These are phyloP conservation scores for Colinus virginianus DNA, from an alignment of 2,113 vertebrate genomes.

Conservation along the genomic window DNA sequence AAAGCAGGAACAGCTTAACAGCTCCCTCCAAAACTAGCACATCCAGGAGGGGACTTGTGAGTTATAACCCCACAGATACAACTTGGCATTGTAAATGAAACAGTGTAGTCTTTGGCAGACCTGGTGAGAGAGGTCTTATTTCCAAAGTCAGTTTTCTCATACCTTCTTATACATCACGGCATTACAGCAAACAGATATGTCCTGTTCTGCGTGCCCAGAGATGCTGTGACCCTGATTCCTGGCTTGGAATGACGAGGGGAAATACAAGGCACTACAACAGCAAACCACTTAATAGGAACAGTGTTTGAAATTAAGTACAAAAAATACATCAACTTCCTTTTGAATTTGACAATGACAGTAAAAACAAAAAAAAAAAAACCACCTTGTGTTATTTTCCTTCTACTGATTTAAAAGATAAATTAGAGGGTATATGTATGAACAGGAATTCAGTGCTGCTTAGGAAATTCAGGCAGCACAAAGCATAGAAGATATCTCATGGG, in stretches of 20 bases:
- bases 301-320: not conserved
- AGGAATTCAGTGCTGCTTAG: not conserved
- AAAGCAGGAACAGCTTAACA: not conserved
- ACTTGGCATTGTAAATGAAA: not conserved
- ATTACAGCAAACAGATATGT: not conserved
- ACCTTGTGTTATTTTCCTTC: not conserved
- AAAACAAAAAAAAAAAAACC: not conserved
- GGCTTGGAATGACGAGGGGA: not conserved
- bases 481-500: not conserved
- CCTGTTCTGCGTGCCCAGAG: not conserved
- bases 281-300: not conserved
- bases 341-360: not conserved
- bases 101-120: not conserved
- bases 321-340: not conserved
- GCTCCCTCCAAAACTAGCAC: not conserved
- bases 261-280: not conserved
- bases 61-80: not conserved
- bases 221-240: not conserved
- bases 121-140: not conserved
- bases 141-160: not conserved
- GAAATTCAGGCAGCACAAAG: not conserved
- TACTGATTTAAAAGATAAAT: not conserved
- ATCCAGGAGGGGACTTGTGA: not conserved
- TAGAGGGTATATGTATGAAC: not conserved
- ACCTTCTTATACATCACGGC: fast-evolving